Evolutionary conservation across 2,797 vertebrate species (phyloP), one percentile per base, ranked within the genome.

Genomic region (Schizopygopsis malacanthus): DNA sequence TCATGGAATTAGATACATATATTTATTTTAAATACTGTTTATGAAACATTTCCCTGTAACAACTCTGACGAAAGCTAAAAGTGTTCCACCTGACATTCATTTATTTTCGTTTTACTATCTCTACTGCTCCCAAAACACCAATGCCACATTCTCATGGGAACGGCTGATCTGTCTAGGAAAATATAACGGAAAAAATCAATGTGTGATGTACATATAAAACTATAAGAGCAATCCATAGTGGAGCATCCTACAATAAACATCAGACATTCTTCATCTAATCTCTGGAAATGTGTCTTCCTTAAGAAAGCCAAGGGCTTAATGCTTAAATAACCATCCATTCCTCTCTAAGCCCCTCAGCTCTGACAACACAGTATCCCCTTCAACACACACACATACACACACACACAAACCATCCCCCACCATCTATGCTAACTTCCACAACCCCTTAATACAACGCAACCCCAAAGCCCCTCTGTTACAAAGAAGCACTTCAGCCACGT

Each of bases 321-420:
- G 22, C 79, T 45, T 41, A 59, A 83, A 78, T 47, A 89, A 87
- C 86, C 75, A 63, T 79, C 50, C 45, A 90, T 92, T 93, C 91
- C 92, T 92, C 78, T 85, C 76, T 87, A 54, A 87, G 20, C 67
- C 73, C 70, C 86, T 85, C 63, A 82, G 86, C 87, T 88, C 85
- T 85, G 89, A 92, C 87, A 90, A 81, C 54, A 67, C 59, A 37
- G 22, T 52, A 75, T 56, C 39, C 86, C 77, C 71, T 47, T 75
- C 43, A 65, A 72, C 79, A 86, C 78, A 84, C 70, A 43, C 28
- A 28, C 25, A 28, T 28, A 28, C 25, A 28, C 25, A 28, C 25
- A 85, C 78, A 84, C 54, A 45, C 33, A 65, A 67, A 50, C 71
- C 59, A 79, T 67, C 72, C 67, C 65, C 20, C 76, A 71, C 41